Evolutionary conservation across 2,888 invertebrate species (phyloP).

Genomic region (Pharmacophagus antenor): DNA sequence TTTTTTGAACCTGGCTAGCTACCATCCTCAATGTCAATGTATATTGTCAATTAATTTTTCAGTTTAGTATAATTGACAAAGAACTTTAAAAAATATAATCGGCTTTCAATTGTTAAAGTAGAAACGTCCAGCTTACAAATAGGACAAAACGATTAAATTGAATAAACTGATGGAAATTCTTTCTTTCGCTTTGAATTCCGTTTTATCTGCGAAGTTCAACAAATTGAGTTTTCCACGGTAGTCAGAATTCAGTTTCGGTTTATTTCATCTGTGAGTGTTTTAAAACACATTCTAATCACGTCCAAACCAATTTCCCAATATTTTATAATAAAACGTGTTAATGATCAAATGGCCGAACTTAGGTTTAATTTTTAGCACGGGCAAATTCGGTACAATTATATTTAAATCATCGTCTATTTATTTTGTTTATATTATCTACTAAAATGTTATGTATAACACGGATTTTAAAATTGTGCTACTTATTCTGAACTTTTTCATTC

Average conservation of each 20-base stretch:
- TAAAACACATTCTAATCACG: not conserved
- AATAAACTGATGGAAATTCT: slow-evolving; percentile 26
- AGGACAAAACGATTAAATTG: slow-evolving; percentile 24
- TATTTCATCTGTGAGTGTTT: not conserved
- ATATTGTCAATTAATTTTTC: not conserved
- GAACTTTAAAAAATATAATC: not conserved
- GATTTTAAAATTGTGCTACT: too few relatives aligned
- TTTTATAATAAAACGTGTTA: too few relatives aligned
- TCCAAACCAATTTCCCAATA: not conserved
- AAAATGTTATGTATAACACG: too few relatives aligned
- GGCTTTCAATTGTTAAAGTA: not conserved
- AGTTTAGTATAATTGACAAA: not conserved
- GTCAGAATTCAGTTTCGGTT: not conserved
- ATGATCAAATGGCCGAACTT: not conserved
- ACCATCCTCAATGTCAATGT: too few relatives aligned
- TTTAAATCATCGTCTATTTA: not conserved
- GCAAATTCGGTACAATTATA: not conserved
- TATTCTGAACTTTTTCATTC: too few relatives aligned
- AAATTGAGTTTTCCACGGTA: slow-evolving; percentile 16
- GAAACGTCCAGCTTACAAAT: slow-evolving; percentile 21
- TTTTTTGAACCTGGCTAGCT: too few relatives aligned
- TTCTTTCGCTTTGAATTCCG: slow-evolving; percentile 22
- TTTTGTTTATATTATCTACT: too few relatives aligned
- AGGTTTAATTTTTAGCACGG: not conserved
- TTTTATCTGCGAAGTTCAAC: slow-evolving; percentile 16